Conservation (phyloP, 23 tunicate genomes). For the Ascidia mentula region DNA sequence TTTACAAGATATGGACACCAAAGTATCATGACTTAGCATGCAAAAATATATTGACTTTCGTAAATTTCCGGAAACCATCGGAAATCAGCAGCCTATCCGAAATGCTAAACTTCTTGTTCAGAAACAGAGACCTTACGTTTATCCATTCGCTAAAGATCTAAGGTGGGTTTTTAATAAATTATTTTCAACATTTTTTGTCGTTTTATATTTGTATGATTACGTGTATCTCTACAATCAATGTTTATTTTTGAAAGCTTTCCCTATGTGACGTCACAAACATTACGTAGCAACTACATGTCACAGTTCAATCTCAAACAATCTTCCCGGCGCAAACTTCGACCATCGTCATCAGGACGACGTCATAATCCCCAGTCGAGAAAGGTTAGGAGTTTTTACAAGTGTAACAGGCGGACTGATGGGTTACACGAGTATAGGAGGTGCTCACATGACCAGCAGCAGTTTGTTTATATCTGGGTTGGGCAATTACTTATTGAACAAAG, state of each 20-base stretch:
- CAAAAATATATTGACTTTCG: constrained; percentile 30
- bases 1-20: neutral
- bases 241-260: neutral
- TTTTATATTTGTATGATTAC: neutral
- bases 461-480: no score
- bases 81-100: constrained; percentile 13
- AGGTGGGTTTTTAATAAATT: constrained; percentile 5
- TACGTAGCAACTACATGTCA: constrained; percentile 31
- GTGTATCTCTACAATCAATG: neutral
- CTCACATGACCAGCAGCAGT: no score
- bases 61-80: constrained; percentile 14
- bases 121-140: constrained; percentile 28
- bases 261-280: neutral
- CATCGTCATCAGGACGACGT: constrained; percentile 14
- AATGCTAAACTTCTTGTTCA: constrained; percentile 1
- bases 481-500: no score
- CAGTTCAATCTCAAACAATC: constrained; percentile 3
- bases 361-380: constrained; percentile 29
- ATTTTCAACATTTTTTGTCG: neutral
- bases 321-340: constrained; percentile 7
- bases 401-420: no score
- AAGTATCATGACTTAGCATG: constrained; percentile 8
- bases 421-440: no score
- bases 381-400: neutral
- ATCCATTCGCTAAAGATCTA: constrained; percentile 39